Conservation (phyloP, 2,113 vertebrate species). For the Psephotus haematonotus region DNA sequence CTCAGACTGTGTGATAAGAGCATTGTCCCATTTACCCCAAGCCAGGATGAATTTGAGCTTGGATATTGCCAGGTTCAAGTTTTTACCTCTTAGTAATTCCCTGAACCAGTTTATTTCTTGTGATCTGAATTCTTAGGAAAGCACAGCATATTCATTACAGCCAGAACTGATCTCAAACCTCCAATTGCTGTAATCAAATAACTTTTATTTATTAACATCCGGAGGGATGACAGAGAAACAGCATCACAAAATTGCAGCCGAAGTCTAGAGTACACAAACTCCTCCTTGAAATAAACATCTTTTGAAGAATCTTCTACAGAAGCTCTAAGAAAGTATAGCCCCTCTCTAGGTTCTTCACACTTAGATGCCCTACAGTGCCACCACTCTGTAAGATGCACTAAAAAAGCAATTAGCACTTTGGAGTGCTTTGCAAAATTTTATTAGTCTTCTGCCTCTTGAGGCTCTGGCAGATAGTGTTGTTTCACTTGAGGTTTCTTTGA, state of each 20-base stretch:
- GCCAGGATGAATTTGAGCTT: neutral
- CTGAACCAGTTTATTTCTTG: neutral
- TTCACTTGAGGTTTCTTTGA: conserved; percentile 4
- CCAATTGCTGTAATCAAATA: neutral
- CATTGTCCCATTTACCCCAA: neutral
- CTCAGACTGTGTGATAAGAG: neutral
- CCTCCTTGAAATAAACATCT: neutral
- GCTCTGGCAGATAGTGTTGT: conserved; percentile 7
- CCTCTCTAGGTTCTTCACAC: neutral
- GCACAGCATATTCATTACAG: neutral
- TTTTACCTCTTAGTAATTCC: neutral
- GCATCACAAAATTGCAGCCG: neutral
- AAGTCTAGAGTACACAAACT: neutral
- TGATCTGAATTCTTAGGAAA: neutral
- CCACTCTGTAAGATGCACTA: neutral
- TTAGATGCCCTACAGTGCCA: neutral
- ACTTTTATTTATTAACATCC: neutral
- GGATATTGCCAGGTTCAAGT: neutral
- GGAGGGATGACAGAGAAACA: neutral
- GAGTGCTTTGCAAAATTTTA: conserved; percentile 1
- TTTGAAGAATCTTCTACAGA: neutral
- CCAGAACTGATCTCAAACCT: neutral
- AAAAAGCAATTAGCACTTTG: conserved; percentile 49
- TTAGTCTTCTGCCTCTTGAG: conserved; percentile 1
- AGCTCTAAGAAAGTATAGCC: neutral